These are phyloP conservation scores for Agrotis segetum DNA, from an alignment of 2,888 invertebrate genomes.

Conservation along the genomic window DNA sequence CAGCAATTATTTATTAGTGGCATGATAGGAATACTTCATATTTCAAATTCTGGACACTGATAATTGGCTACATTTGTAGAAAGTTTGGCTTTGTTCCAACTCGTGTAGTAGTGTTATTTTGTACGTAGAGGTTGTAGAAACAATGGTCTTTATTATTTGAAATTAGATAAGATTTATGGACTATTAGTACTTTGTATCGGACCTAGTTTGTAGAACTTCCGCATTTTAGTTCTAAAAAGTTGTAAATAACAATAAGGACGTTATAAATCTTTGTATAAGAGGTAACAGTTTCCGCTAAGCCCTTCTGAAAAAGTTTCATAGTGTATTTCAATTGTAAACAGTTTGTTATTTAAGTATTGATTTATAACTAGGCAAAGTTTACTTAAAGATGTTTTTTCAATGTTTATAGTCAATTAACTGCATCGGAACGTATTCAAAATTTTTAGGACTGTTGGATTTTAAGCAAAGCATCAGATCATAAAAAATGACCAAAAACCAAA, in stretches of 20 bases:
- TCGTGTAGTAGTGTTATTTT: conserved; percentile 28
- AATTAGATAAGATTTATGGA: conserved; percentile 40
- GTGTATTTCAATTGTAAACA: neutral
- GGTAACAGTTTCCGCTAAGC: neutral
- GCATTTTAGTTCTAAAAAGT: neutral
- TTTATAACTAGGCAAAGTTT: neutral
- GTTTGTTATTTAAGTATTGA: neutral
- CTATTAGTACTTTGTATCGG: conserved; percentile 33
- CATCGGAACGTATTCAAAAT: too few relatives aligned
- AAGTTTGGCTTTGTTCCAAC: conserved; percentile 60
- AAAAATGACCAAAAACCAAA: too few relatives aligned
- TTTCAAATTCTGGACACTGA: conserved; percentile 37
- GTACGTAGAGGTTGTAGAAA: conserved; percentile 18
- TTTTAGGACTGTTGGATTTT: too few relatives aligned
- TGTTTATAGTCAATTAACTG: too few relatives aligned
- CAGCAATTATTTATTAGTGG: conserved; percentile 50
- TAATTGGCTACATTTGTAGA: conserved; percentile 57
- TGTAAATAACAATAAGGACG: neutral
- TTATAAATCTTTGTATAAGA: neutral
- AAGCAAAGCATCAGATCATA: too few relatives aligned
- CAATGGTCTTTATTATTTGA: conserved; percentile 36
- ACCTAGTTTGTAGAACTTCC: conserved; percentile 21
- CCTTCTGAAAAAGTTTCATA: neutral
- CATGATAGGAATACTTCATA: conserved; percentile 39
- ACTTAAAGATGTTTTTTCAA: neutral